phyloP scores from a whole-genome alignment of 2,797 vertebrate species.

The Gymnothorax reevesii region DNA sequence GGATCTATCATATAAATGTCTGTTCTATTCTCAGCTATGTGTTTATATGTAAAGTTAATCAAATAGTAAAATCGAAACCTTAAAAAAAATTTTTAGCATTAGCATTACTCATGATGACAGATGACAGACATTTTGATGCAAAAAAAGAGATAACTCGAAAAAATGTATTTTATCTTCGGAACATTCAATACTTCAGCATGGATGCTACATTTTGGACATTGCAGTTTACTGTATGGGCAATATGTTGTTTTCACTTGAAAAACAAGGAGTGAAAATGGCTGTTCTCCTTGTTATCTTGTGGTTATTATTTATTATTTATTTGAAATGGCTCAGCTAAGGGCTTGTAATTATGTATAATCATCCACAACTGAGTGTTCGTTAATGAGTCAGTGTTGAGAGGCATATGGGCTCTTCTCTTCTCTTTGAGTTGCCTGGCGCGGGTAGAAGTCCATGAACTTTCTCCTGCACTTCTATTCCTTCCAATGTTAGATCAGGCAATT shows the following conservation, averaged over 20 bases:
- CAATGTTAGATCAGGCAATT: conserved; percentile 53
- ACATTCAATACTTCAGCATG: too few species aligned
- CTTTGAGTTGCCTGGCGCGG: conserved; percentile 50
- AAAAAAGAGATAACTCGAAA: too few species aligned
- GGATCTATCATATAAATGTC: conserved; percentile 69
- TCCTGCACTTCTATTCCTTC: conserved; percentile 48
- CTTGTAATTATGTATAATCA: conserved; percentile 77
- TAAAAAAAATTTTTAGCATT: too few species aligned
- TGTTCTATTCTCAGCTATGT: too few species aligned
- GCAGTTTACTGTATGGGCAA: conserved; percentile 57
- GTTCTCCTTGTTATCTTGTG: conserved; percentile 49
- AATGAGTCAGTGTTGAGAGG: conserved; percentile 60
- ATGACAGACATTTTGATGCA: too few species aligned
- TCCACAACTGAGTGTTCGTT: conserved; percentile 61
- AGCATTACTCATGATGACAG: too few species aligned
- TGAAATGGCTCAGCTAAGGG: conserved; percentile 67
- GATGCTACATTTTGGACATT: too few species aligned
- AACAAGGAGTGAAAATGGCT: conserved; percentile 68
- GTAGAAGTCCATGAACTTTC: conserved; percentile 55
- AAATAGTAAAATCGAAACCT: too few species aligned
- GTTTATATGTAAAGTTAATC: too few species aligned
- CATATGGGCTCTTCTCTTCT: conserved; percentile 52
- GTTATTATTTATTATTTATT: conserved; percentile 41
- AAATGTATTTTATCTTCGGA: too few species aligned
- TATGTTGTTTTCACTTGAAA: conserved; percentile 47